phyloP scores from a whole-genome alignment of 2,797 vertebrate species.

The Menidia menidia region DNA sequence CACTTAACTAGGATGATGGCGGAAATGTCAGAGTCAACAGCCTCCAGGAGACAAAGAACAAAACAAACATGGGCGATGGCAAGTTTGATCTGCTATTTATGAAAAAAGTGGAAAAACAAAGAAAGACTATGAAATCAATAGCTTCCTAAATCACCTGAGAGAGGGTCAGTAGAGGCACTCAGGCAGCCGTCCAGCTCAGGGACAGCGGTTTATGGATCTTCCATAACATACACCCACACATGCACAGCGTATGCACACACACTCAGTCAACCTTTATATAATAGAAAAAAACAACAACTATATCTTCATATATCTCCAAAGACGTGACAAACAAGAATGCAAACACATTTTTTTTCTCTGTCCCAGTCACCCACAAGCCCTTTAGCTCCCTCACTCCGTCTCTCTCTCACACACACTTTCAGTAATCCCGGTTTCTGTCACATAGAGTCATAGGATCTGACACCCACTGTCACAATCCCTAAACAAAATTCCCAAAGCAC shows the following conservation, averaged over 20 bases:
- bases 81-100: conserved; percentile 77
- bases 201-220: conserved; percentile 45
- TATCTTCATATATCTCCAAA: conserved; percentile 26
- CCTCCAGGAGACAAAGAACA: conserved; percentile 67
- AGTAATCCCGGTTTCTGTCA: conserved; percentile 50
- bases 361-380: conserved; percentile 20
- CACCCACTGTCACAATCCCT: conserved; percentile 40
- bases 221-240: conserved; percentile 21
- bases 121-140: conserved; percentile 73
- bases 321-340: conserved; percentile 30
- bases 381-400: conserved; percentile 7
- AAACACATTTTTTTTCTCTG: not conserved
- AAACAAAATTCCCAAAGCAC: conserved; percentile 43
- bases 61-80: conserved; percentile 68
- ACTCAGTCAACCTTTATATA: conserved; percentile 14
- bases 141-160: conserved; percentile 71
- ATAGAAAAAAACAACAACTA: conserved; percentile 3
- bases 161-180: conserved; percentile 43
- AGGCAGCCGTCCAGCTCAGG: conserved; percentile 53
- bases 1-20: conserved; percentile 56
- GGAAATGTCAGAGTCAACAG: conserved; percentile 75
- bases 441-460: conserved; percentile 24
- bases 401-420: conserved; percentile 19
- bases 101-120: conserved; percentile 73
- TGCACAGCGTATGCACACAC: conserved; percentile 4